Conservation (phyloP, 2,113 vertebrate genomes). For the Pelobates fuscus region DNA sequence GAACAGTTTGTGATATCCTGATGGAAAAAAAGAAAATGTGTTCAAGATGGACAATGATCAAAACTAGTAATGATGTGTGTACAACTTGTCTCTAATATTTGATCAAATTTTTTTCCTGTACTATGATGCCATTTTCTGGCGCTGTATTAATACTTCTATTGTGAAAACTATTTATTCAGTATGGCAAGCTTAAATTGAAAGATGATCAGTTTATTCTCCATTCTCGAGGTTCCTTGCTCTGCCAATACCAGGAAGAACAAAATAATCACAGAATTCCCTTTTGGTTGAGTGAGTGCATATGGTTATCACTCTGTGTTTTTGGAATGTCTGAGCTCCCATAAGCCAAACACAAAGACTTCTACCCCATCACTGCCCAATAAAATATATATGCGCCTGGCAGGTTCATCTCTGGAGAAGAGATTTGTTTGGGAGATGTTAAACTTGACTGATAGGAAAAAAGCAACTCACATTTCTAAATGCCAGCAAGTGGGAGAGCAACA, state of each 20-base stretch:
- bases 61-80: no score
- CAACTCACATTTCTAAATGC: slow-evolving; percentile 30
- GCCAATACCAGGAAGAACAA: slow-evolving; percentile 10
- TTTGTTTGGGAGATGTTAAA: slow-evolving; percentile 44
- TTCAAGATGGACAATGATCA: no score
- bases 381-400: slow-evolving; percentile 47
- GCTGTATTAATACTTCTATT: no score
- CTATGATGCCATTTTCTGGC: no score
- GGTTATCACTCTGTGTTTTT: slow-evolving; percentile 37
- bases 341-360: slow-evolving; percentile 42
- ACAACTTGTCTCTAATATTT: no score
- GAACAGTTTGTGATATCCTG: no score
- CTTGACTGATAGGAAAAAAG: slow-evolving; percentile 43
- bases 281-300: slow-evolving; percentile 1
- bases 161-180: no score
- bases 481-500: slow-evolving; percentile 32
- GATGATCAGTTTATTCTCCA: no score
- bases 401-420: slow-evolving; percentile 44
- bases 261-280: background rate
- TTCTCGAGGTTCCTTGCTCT: no score
- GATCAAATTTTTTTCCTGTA: no score
- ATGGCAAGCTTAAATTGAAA: no score
- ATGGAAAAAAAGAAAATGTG: no score
- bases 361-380: slow-evolving; percentile 28
- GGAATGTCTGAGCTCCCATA: slow-evolving; percentile 35